Conservation (phyloP, 2,113 vertebrate genomes). For the Acanthisitta chloris region DNA sequence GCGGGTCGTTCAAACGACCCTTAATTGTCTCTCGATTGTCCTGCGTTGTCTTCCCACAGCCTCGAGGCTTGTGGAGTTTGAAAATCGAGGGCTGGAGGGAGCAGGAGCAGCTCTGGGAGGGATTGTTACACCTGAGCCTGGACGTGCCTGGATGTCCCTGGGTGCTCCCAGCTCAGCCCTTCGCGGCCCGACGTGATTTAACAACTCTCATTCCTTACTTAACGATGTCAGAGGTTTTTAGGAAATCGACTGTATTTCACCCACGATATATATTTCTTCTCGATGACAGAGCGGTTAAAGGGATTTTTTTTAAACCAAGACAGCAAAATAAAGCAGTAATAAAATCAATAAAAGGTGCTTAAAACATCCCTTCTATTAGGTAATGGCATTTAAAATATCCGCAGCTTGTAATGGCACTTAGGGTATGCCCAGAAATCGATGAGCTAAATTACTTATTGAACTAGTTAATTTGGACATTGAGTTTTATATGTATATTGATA, state of each 20-base stretch:
- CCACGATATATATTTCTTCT: slow-evolving; percentile 83
- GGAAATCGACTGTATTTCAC: slow-evolving; percentile 84
- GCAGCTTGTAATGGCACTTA: slow-evolving; percentile 87
- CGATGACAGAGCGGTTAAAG: slow-evolving; percentile 85
- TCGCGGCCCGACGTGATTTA: slow-evolving; percentile 80
- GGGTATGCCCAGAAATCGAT: slow-evolving; percentile 86
- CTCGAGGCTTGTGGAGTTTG: slow-evolving; percentile 25
- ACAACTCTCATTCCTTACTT: slow-evolving; percentile 82
- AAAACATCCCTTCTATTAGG: slow-evolving; percentile 87
- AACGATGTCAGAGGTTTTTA: slow-evolving; percentile 85
- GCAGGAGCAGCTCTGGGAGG: too few relatives aligned
- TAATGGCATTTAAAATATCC: slow-evolving; percentile 89
- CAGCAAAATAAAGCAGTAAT: slow-evolving; percentile 88
- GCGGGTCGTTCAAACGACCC: slow-evolving; percentile 17
- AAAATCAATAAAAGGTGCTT: slow-evolving; percentile 89
- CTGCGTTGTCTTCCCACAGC: background rate
- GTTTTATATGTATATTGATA: slow-evolving; percentile 85
- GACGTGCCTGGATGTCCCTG: too few relatives aligned
- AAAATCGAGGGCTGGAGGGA: slow-evolving; percentile 19
- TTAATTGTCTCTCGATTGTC: background rate
- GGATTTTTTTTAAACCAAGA: slow-evolving; percentile 86
- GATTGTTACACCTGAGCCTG: too few relatives aligned
- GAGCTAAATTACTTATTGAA: slow-evolving; percentile 88
- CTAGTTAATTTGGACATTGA: slow-evolving; percentile 86
- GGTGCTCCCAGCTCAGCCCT: too few relatives aligned